These are phyloP conservation scores for Trinectes maculatus DNA, from an alignment of 2,113 vertebrate species.

Conservation along the genomic window DNA sequence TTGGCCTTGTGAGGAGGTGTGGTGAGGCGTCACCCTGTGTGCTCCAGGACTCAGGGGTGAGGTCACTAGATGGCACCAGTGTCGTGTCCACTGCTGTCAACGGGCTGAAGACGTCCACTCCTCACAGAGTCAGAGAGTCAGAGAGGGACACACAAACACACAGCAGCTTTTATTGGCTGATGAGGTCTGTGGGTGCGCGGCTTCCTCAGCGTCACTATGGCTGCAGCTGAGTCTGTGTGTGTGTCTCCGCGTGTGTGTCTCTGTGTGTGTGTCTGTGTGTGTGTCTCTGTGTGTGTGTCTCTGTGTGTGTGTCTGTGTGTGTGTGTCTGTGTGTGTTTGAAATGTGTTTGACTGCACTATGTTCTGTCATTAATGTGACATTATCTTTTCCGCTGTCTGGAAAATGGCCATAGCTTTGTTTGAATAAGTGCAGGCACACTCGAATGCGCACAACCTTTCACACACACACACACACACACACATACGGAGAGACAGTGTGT, in stretches of 20 bases:
- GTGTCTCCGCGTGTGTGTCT: constrained; percentile 1
- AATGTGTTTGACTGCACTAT: constrained; percentile 26
- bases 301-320: constrained; percentile 10
- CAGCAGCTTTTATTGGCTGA: not conserved
- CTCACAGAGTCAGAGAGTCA: no score
- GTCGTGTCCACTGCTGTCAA: constrained; percentile 18
- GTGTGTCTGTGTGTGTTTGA: constrained; percentile 9
- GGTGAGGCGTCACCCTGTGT: no score
- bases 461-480: constrained; percentile 16
- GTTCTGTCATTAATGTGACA: constrained; percentile 41
- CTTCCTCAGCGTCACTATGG: constrained; percentile 25
- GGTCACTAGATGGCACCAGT: constrained; percentile 70
- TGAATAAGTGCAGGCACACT: constrained; percentile 49
- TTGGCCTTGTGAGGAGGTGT: no score
- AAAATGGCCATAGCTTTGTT: constrained; percentile 49
- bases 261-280: no score
- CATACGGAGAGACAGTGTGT: not conserved
- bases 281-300: not conserved
- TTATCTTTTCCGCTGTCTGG: constrained; percentile 49
- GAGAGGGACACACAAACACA: not conserved
- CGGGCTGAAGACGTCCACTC: no score
- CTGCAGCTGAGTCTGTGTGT: constrained; percentile 24
- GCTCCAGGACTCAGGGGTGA: constrained; percentile 15
- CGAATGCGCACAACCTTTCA: not conserved
- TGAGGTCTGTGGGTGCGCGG: not conserved